A percentile compares a stretch with the other conserved stretches of the same genome.
Conservation (phyloP, 2,888 invertebrate species). For the Cosmia pyralina region DNA sequence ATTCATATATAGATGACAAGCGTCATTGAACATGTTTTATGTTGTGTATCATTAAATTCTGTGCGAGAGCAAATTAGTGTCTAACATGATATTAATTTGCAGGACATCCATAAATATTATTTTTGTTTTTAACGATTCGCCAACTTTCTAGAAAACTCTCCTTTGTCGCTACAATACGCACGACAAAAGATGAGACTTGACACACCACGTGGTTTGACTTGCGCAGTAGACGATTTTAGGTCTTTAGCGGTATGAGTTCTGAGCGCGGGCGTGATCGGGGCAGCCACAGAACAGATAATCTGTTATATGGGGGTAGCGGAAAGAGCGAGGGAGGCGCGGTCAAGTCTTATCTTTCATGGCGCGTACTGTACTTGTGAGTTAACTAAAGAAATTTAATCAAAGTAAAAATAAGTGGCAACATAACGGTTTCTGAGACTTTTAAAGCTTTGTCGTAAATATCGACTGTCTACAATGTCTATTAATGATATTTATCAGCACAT, state of each 20-base stretch:
- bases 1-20: constrained; percentile 16
- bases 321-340: too few species aligned
- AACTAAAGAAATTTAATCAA: too few species aligned
- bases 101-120: constrained; percentile 36
- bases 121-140: background rate
- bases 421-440: constrained; percentile 6
- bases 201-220: too few species aligned
- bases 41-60: constrained; percentile 25
- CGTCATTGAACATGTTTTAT: constrained; percentile 25
- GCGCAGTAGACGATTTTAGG: too few species aligned
- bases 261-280: too few species aligned
- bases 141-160: constrained; percentile 23
- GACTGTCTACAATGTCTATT: constrained; percentile 5
- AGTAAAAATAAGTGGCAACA: background rate
- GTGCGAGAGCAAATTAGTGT: constrained; percentile 38
- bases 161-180: background rate
- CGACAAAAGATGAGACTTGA: too few species aligned
- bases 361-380: too few species aligned
- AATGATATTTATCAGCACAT: constrained; percentile 41
- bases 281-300: too few species aligned
- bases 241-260: too few species aligned
- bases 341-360: too few species aligned
- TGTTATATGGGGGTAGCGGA: too few species aligned
- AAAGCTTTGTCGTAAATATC: constrained; percentile 39
- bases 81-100: constrained; percentile 7